These are phyloP conservation scores for Cynoglossus semilaevis DNA, from an alignment of 2,113 vertebrate genomes.

Conservation along the genomic window DNA sequence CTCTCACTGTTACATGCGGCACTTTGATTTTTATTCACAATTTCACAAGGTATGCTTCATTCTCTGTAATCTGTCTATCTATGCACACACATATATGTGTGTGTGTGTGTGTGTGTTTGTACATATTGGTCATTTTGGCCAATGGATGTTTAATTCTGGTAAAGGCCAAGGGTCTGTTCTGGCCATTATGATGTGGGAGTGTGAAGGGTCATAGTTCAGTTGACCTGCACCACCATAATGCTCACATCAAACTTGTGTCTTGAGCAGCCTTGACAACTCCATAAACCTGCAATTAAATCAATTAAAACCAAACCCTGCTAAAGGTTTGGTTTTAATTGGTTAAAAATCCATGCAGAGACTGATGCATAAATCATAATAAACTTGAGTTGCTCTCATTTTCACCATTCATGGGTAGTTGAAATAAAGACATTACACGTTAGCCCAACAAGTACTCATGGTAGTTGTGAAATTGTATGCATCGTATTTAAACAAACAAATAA, in stretches of 20 bases:
- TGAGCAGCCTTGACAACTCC: slow-evolving; percentile 54
- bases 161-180: slow-evolving; percentile 58
- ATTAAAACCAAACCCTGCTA: slow-evolving; percentile 58
- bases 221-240: slow-evolving; percentile 61
- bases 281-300: slow-evolving; percentile 62
- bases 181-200: slow-evolving; percentile 46
- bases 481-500: too few relatives aligned
- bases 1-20: slow-evolving; percentile 58
- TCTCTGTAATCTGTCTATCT: neutral
- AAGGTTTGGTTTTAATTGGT: slow-evolving; percentile 25
- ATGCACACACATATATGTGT: neutral
- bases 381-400: slow-evolving; percentile 31
- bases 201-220: slow-evolving; percentile 64
- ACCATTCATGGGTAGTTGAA: neutral
- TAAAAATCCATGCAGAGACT: slow-evolving; percentile 31
- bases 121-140: slow-evolving; percentile 40
- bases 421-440: neutral
- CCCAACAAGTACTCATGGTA: too few relatives aligned
- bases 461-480: too few relatives aligned
- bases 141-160: slow-evolving; percentile 46
- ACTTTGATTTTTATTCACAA: slow-evolving; percentile 52
- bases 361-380: slow-evolving; percentile 54
- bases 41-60: slow-evolving; percentile 40
- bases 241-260: slow-evolving; percentile 63
- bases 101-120: too few relatives aligned